Percentiles rank a stretch among this genome's conserved stretches.
phyloP scores from a whole-genome alignment of 2,797 vertebrate genomes.

The Peromyscus melanophrys region DNA sequence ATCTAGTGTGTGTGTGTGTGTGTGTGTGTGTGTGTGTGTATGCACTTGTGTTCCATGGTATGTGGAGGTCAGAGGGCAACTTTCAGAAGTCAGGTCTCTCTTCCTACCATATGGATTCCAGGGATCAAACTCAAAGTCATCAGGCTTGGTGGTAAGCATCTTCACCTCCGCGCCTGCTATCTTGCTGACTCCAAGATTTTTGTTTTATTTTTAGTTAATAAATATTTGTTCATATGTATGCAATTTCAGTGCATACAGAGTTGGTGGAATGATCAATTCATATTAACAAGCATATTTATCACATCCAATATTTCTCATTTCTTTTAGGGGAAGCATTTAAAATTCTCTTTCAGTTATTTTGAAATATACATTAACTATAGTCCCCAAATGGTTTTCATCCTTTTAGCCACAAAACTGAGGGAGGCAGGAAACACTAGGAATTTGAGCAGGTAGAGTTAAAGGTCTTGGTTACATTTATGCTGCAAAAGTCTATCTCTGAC shows the following conservation, averaged over 20 bases:
- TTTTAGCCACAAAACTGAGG: conserved; percentile 1
- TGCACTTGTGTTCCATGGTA: neutral
- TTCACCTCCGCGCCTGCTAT: neutral
- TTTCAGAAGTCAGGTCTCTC: neutral
- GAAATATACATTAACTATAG: neutral
- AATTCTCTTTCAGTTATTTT: neutral
- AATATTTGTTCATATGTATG: neutral
- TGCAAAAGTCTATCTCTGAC: neutral
- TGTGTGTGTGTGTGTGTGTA: too few species aligned
- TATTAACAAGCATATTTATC: neutral
- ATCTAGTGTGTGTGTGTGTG: neutral
- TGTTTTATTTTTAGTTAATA: neutral
- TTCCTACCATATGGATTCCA: neutral
- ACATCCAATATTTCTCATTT: neutral
- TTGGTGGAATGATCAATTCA: neutral
- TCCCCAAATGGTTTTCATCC: neutral
- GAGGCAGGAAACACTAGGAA: conserved; percentile 42
- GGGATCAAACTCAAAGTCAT: neutral
- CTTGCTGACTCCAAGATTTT: neutral
- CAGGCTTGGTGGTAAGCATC: too few species aligned
- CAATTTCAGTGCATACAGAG: neutral
- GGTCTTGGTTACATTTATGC: neutral
- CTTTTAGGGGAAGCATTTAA: neutral
- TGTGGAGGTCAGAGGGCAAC: neutral
- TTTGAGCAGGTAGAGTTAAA: conserved; percentile 39